A percentile compares a stretch with the other conserved stretches of the same genome.
phyloP scores from a whole-genome alignment of 2,797 vertebrate genomes.

The Hippoglossus hippoglossus region DNA sequence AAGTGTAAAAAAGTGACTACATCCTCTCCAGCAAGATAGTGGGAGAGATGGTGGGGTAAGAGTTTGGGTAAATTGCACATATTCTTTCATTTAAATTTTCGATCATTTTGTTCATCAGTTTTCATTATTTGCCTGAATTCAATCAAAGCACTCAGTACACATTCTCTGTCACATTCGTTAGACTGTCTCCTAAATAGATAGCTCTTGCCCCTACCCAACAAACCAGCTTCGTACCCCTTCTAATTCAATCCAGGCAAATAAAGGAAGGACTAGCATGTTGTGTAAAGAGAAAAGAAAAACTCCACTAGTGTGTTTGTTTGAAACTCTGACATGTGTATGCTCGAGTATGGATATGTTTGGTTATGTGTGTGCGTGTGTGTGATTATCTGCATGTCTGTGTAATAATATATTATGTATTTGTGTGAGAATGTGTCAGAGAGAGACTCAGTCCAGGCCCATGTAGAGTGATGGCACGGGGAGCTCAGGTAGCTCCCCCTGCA shows the following conservation, averaged over 20 bases:
- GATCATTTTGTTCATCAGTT: constrained; percentile 82
- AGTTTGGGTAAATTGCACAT: constrained; percentile 88
- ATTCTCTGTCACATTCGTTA: constrained; percentile 89
- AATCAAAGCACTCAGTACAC: constrained; percentile 87
- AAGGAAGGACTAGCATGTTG: constrained; percentile 86
- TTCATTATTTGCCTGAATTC: constrained; percentile 88
- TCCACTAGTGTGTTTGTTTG: constrained; percentile 83
- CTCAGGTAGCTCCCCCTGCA: constrained; percentile 74
- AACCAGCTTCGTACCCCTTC: constrained; percentile 79
- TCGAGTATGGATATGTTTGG: constrained; percentile 69
- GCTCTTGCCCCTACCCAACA: constrained; percentile 75
- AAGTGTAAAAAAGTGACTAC: constrained; percentile 89
- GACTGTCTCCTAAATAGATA: constrained; percentile 84
- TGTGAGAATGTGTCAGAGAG: constrained; percentile 81
- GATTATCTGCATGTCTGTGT: constrained; percentile 69
- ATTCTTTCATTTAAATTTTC: constrained; percentile 78
- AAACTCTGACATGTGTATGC: constrained; percentile 82
- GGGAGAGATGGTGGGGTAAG: constrained; percentile 82
- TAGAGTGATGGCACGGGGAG: constrained; percentile 84
- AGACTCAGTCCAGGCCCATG: constrained; percentile 88
- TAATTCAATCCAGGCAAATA: constrained; percentile 90
- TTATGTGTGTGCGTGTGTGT: constrained; percentile 50
- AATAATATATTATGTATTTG: constrained; percentile 73
- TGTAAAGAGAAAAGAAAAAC: constrained; percentile 87
- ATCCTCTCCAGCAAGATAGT: constrained; percentile 83